phyloP scores from a whole-genome alignment of 2,113 vertebrate genomes.

The Phalacrocorax pelagicus region DNA sequence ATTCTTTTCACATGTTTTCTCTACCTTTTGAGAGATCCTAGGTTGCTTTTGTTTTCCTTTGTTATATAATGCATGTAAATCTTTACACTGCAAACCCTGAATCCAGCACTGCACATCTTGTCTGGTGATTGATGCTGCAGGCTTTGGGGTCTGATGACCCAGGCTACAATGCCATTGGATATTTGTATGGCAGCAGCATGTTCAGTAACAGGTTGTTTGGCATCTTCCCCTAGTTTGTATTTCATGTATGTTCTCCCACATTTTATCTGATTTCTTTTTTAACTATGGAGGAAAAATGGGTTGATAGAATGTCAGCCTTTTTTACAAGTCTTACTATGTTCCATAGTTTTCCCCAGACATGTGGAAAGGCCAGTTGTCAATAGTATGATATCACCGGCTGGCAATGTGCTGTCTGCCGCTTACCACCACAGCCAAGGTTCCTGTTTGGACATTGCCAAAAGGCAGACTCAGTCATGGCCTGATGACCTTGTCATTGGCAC shows the following conservation, averaged over 20 bases:
- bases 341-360: background rate
- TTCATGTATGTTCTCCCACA: background rate
- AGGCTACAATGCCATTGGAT: background rate
- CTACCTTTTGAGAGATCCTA: background rate
- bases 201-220: background rate
- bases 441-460: background rate
- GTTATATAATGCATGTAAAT: background rate
- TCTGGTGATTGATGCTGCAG: background rate
- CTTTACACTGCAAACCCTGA: background rate
- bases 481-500: background rate
- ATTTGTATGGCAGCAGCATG: background rate
- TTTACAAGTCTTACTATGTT: background rate
- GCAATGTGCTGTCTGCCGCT: background rate
- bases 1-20: background rate
- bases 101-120: background rate
- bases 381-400: accelerated
- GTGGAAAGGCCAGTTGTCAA: background rate
- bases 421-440: background rate
- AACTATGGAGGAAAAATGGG: background rate
- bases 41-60: background rate
- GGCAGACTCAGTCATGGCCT: background rate
- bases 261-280: background rate
- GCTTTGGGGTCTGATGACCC: background rate
- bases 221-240: background rate
- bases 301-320: background rate